These are phyloP conservation scores for Drosophila anceps DNA, from an alignment of 2,888 invertebrate genomes.

Conservation along the genomic window DNA sequence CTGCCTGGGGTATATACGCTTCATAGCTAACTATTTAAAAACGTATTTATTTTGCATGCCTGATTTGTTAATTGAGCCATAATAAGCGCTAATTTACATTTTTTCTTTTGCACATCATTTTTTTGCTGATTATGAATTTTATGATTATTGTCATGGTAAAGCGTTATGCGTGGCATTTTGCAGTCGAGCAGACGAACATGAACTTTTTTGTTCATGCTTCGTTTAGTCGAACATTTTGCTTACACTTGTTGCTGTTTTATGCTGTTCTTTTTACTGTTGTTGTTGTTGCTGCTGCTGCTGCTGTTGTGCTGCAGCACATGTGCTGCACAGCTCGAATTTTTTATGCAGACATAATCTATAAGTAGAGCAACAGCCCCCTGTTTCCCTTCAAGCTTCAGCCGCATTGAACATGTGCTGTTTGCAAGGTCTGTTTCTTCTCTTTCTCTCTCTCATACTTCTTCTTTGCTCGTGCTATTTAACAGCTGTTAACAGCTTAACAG, in stretches of 20 bases:
- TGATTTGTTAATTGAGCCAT: conserved; percentile 1
- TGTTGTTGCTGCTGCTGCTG: conserved; percentile 10
- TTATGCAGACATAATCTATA: conserved; percentile 28
- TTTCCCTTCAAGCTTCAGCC: neutral
- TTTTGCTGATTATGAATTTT: conserved; percentile 1
- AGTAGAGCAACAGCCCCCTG: conserved; percentile 44
- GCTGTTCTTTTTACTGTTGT: conserved; percentile 8
- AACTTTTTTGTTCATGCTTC: conserved; percentile 45
- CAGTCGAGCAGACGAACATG: conserved; percentile 20
- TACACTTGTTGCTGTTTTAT: conserved; percentile 42
- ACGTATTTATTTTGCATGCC: conserved; percentile 20
- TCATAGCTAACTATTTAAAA: neutral
- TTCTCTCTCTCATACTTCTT: neutral
- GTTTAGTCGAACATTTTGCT: conserved; percentile 34
- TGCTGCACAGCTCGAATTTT: conserved; percentile 16
- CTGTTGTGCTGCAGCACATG: conserved; percentile 35
- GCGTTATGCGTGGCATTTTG: conserved; percentile 23
- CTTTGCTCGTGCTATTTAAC: conserved; percentile 11
- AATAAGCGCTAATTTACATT: neutral
- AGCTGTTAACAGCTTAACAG: conserved; percentile 31
- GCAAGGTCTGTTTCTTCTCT: conserved; percentile 15
- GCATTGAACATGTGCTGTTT: conserved; percentile 38
- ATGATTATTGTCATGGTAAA: neutral
- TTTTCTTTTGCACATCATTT: neutral
- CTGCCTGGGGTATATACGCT: conserved; percentile 27